Evolutionary conservation across 2,888 invertebrate species (phyloP), one percentile per base, ranked within the genome.

Genomic region (Dolichomitus sp.): DNA sequence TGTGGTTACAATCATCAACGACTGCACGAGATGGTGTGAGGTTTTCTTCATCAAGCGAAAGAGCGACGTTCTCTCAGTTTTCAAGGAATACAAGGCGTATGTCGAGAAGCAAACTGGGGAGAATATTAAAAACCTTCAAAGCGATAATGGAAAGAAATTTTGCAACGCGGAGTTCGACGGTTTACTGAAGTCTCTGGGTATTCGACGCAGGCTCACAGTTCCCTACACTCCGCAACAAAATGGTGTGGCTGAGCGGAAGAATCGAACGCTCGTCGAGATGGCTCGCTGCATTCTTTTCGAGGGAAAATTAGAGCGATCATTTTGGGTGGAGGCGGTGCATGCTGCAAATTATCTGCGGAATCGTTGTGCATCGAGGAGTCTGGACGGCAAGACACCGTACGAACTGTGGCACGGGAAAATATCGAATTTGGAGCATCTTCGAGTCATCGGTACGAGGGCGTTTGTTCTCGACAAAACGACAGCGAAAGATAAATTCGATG

Each of bases 31-130:
- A 4, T 88, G 84, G 81, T 82, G 85, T 19, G 78, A 85, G 19
- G 70, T 84, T 7, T 66, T 74, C 14, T 84, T 83, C 17, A 30
- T 81, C 42, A 70, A 57, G n/a, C 40, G 57, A 0, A 83, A 84
- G 30, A 61, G 40, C 23, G 70, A 84, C 0, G 70, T 66, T 0
- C 9, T 81, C 12, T 42, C 9, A 6, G 37, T n/a, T 6, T 72
- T 80, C 45, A 54, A 74, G 33, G 57, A 65, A 6, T 80, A 54
- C 33, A 73, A 63, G 37, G 23, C 68, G 5, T 70, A 81, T 12
- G 80, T 86, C 11, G 86, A 87, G 76, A 88, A 86, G 40, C 85
- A 86, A 57, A 78, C 72, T 12, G 78, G 61, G 4, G 37, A 27
- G 33, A 79, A 63, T 40, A 73, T 79, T 45, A 79, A 79, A 40